Percentiles rank a stretch among this genome's conserved stretches.
Conservation (phyloP, 2,113 vertebrate genomes). For the Oreochromis aureus region DNA sequence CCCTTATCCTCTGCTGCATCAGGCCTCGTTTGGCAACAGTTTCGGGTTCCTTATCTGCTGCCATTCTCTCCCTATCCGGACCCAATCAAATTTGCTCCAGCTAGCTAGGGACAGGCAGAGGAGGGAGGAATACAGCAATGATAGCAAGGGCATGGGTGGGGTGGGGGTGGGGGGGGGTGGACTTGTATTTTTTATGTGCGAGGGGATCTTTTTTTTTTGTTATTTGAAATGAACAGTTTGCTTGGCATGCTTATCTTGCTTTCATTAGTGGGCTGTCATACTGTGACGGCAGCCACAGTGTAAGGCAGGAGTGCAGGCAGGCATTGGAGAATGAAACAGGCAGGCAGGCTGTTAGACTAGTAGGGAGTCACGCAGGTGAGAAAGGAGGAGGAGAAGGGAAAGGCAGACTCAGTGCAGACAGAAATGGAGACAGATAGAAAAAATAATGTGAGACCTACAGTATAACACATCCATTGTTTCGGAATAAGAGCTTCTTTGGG, state of each 20-base stretch:
- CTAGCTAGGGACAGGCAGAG: slow-evolving; percentile 50
- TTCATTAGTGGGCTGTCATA: slow-evolving; percentile 62
- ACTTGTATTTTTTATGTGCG: neutral
- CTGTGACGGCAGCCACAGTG: slow-evolving; percentile 50
- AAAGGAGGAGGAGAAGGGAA: neutral
- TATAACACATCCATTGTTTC: neutral
- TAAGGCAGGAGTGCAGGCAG: slow-evolving; percentile 23
- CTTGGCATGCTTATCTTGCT: slow-evolving; percentile 69
- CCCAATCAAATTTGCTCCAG: slow-evolving; percentile 74
- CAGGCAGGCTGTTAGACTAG: slow-evolving; percentile 38
- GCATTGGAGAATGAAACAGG: slow-evolving; percentile 5
- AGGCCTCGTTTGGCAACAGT: slow-evolving; percentile 68
- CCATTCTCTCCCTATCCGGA: slow-evolving; percentile 71
- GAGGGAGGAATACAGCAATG: slow-evolving; percentile 54
- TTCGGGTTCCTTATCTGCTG: slow-evolving; percentile 71
- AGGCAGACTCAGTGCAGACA: neutral
- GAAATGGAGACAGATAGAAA: neutral
- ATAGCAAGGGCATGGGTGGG: slow-evolving; percentile 46
- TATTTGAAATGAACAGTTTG: slow-evolving; percentile 68
- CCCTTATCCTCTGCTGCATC: slow-evolving; percentile 74
- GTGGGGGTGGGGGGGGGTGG: neutral
- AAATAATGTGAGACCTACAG: neutral
- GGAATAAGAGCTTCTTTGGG: neutral
- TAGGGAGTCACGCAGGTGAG: slow-evolving; percentile 28
- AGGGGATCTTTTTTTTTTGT: slow-evolving; percentile 19